These are phyloP conservation scores for Ametastegia equiseti DNA, from an alignment of 2,888 invertebrate species.

Conservation along the genomic window DNA sequence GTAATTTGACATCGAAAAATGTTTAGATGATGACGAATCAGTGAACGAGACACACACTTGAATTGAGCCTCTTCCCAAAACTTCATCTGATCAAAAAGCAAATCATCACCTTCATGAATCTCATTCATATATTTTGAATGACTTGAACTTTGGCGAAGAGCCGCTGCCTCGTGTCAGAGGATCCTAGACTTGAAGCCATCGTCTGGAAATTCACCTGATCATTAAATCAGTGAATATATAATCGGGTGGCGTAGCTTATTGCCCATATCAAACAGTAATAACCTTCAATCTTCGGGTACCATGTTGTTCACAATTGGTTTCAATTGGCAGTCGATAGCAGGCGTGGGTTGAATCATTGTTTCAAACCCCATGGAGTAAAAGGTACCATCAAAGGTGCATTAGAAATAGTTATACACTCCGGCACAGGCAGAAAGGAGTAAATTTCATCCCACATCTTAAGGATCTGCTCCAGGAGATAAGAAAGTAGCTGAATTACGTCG, in stretches of 20 bases:
- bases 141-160: neutral
- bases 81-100: neutral
- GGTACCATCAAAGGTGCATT: neutral
- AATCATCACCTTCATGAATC: neutral
- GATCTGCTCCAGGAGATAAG: neutral
- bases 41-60: no score
- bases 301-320: constrained; percentile 62
- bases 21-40: no score
- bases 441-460: neutral
- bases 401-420: neutral
- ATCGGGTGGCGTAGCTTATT: constrained; percentile 54
- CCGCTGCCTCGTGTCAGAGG: neutral
- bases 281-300: constrained; percentile 61
- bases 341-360: constrained; percentile 61
- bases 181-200: neutral
- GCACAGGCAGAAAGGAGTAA: neutral
- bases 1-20: no score
- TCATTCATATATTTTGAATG: neutral
- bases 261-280: constrained; percentile 66
- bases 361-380: neutral
- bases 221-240: neutral
- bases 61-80: no score
- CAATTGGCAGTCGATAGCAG: constrained; percentile 49
- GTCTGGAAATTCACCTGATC: neutral
- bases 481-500: constrained; percentile 25